phyloP scores from a whole-genome alignment of 2,113 vertebrate species.

The Dolichotis patagonum region DNA sequence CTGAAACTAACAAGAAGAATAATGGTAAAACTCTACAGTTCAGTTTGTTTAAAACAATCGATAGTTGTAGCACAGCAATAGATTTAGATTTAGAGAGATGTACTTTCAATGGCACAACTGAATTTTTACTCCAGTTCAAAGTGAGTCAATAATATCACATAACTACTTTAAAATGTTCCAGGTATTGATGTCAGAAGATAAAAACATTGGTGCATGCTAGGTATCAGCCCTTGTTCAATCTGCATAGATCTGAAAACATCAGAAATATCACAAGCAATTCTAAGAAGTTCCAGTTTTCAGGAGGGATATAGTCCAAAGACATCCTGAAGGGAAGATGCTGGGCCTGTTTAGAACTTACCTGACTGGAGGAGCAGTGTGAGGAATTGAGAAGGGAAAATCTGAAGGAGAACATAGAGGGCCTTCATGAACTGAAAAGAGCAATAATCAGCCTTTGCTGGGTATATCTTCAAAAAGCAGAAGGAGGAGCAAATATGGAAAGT shows the following conservation, averaged over 20 bases:
- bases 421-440: neutral
- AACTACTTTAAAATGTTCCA: conserved; percentile 11
- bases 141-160: neutral
- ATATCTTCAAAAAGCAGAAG: neutral
- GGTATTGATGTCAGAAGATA: conserved; percentile 29
- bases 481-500: neutral
- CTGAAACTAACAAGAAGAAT: conserved; percentile 47
- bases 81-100: conserved; percentile 37
- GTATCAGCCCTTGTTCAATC: neutral
- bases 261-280: neutral
- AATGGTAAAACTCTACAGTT: conserved; percentile 29
- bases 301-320: neutral
- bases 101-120: conserved; percentile 26
- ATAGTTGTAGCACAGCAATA: neutral
- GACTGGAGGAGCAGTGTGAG: neutral
- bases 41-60: neutral
- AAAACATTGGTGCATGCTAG: neutral
- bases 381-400: neutral
- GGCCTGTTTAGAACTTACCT: neutral
- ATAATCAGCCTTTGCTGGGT: neutral
- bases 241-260: neutral
- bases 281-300: neutral
- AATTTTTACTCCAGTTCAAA: conserved; percentile 56
- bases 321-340: neutral
- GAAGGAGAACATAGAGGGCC: neutral